phyloP scores from a whole-genome alignment of 2,113 vertebrate species.

The Strigops habroptila region DNA sequence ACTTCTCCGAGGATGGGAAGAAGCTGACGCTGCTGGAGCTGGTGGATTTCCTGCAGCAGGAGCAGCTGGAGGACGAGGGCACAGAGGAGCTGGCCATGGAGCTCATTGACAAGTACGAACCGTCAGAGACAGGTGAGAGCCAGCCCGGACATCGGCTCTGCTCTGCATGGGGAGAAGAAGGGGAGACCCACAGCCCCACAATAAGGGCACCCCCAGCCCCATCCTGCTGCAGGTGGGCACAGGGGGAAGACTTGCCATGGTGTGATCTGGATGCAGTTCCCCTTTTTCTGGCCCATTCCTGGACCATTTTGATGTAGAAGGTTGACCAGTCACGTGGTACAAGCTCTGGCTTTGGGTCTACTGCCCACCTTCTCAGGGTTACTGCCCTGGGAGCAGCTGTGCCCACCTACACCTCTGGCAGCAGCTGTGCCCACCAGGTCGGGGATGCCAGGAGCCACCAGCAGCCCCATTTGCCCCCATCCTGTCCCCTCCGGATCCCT shows the following conservation, averaged over 20 bases:
- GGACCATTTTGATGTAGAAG: neutral
- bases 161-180: neutral
- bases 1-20: constrained; percentile 86
- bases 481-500: neutral
- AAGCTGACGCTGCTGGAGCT: constrained; percentile 85
- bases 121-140: constrained; percentile 84
- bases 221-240: neutral
- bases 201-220: neutral
- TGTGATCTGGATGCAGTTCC: neutral
- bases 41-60: constrained; percentile 82
- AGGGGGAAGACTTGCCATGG: neutral
- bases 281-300: neutral
- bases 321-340: neutral
- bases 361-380: neutral
- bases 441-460: neutral
- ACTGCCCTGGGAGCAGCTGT: neutral
- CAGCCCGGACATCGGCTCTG: neutral
- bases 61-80: constrained; percentile 80
- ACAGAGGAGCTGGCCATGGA: constrained; percentile 78
- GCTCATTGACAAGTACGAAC: constrained; percentile 85
- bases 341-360: neutral
- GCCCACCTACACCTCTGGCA: neutral
- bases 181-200: neutral
- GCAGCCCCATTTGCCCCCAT: neutral
- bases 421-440: neutral